Evolutionary conservation across 2,797 vertebrate genomes (phyloP).

Genomic region (Cryptoprocta ferox): DNA sequence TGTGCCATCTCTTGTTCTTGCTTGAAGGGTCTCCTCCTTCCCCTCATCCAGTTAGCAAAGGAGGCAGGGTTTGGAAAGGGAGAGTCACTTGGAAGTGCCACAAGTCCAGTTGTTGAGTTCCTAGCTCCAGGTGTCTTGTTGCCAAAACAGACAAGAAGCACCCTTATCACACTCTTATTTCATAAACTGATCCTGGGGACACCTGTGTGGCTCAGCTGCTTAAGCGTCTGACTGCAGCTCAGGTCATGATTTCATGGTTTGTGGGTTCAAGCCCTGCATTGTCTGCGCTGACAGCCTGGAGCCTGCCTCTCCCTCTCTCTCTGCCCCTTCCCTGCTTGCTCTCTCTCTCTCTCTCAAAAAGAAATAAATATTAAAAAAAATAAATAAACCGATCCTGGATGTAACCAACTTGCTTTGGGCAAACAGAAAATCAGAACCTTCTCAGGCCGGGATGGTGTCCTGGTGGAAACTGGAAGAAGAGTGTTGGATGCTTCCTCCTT

Average conservation of each 20-base stretch:
- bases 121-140: slow-evolving; percentile 63
- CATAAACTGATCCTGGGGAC: slow-evolving; percentile 34
- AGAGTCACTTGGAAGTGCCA: neutral
- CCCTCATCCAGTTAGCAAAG: slow-evolving; percentile 13
- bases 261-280: too few relatives aligned
- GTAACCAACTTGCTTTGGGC: neutral
- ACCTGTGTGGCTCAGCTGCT: too few relatives aligned
- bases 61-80: slow-evolving; percentile 52
- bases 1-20: neutral
- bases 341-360: too few relatives aligned
- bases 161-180: slow-evolving; percentile 48
- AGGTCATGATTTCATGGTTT: too few relatives aligned
- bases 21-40: neutral
- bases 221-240: too few relatives aligned
- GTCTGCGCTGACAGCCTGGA: too few relatives aligned
- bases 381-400: slow-evolving; percentile 40
- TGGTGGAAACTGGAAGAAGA: neutral
- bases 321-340: too few relatives aligned
- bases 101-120: slow-evolving; percentile 47
- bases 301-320: too few relatives aligned
- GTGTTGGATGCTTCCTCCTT: neutral
- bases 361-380: too few relatives aligned
- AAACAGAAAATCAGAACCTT: slow-evolving; percentile 51
- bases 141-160: slow-evolving; percentile 50
- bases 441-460: neutral